Base-by-base conservation (phyloP, 2,888 invertebrate species). In the Drosophila colorata region DNA sequence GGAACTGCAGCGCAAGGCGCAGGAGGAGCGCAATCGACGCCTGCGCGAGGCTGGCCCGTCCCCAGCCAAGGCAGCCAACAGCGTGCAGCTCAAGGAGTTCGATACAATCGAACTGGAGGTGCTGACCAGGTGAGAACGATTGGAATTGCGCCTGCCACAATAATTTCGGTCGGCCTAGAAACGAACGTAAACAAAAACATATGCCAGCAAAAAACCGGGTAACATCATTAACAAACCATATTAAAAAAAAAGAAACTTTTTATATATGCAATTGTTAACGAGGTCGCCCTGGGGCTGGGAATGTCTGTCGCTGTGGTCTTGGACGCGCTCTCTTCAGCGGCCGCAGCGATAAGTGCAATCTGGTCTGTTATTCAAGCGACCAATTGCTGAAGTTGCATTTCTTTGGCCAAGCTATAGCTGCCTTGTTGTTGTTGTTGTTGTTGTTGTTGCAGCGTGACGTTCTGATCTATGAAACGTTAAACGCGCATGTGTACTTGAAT, bases 101-200 rank as follows among this genome's bases (percentile, higher is more conserved):
- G 95, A 95, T 80, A 94, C 95, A 40, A 95, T 97, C 89, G 94
- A 96, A 92, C 92, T 97, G 90, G 96, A 96, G 93, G 94, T 97
- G 88, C 94, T 95, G 65, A 93, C 94, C 73, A 96, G 96, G 96
- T 96, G 91, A 92, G 79, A 63, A 51, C 13, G 7, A 8, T 7
- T 4, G 13, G 33, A 31, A 20, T 44, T 23, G 28, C 52, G 71
- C 79, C 84, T 86, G 67, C 87, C 77, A 52, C 79, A 85, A 83
- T 68, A 81, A 60, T 69, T 63, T 57, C 38, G 41, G 11, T 48
- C 53, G 87, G 83, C 87, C 87, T 85, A 81, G 81, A 87, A 83
- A 80, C 51, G 64, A 48, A 58, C 57, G 66, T 84, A 74, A 82
- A 80, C 71, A 86, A 84, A 80, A 70, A 59, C 77, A 60, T 35